Percentiles rank a stretch among this genome's conserved stretches.
These are phyloP conservation scores for Pedionomus torquatus DNA, from an alignment of 2,113 vertebrate species.

Conservation along the genomic window DNA sequence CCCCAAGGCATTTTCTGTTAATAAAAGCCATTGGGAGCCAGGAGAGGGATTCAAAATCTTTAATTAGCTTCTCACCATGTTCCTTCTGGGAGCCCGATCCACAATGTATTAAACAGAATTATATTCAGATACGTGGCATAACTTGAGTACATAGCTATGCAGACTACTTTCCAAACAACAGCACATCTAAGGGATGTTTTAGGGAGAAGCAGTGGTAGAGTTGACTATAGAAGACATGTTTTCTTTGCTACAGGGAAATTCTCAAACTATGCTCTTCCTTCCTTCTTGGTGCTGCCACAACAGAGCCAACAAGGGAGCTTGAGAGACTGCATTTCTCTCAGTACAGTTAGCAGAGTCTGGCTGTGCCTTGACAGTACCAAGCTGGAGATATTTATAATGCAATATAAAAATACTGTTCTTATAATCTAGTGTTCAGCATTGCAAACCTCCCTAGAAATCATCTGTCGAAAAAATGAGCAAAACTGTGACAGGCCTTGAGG, in stretches of 20 bases:
- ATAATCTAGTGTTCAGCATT: not conserved
- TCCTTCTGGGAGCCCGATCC: not conserved
- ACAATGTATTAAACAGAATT: not conserved
- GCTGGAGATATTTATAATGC: not conserved
- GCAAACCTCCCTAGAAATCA: not conserved
- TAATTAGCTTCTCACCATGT: not conserved
- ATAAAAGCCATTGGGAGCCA: not conserved
- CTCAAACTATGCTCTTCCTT: not conserved
- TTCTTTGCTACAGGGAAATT: not conserved
- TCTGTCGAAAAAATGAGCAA: not conserved
- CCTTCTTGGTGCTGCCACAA: not conserved
- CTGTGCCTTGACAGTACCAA: not conserved
- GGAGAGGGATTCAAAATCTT: not conserved
- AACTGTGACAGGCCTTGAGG: not conserved
- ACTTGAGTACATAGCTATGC: not conserved
- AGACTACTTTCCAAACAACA: not conserved
- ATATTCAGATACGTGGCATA: not conserved
- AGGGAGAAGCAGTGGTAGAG: not conserved
- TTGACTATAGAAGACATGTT: not conserved
- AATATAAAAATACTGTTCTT: not conserved
- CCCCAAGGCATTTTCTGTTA: not conserved
- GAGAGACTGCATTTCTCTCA: not conserved
- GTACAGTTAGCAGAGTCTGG: not conserved
- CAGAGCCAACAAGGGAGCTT: not conserved
- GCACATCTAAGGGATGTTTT: not conserved